phyloP scores from a whole-genome alignment of 2,113 vertebrate species.

The Ceyx cyanopectus region DNA sequence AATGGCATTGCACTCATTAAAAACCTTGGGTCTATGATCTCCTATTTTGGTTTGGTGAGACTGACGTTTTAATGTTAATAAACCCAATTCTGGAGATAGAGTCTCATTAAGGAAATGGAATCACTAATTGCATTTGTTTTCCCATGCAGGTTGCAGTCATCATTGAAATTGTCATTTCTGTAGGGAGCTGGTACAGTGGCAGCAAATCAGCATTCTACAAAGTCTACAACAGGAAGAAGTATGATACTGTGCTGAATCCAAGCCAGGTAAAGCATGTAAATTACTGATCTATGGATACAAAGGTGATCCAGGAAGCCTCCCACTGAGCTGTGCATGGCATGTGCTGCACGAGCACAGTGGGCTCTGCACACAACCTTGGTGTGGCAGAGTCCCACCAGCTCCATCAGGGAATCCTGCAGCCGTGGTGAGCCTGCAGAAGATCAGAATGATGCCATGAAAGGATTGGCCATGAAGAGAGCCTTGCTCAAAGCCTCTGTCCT shows the following conservation, averaged over 20 bases:
- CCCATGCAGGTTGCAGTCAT: slow-evolving; percentile 74
- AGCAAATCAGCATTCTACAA: slow-evolving; percentile 70
- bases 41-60: slow-evolving; percentile 87
- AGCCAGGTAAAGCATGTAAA: slow-evolving; percentile 68
- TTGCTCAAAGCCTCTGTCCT: background rate
- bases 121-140: background rate
- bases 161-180: slow-evolving; percentile 80
- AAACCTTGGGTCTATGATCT: slow-evolving; percentile 85
- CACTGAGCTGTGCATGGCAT: background rate
- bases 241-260: slow-evolving; percentile 75
- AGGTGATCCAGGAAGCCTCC: background rate
- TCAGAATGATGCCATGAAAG: background rate
- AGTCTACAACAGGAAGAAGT: slow-evolving; percentile 80
- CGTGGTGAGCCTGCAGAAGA: background rate
- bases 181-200: background rate
- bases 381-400: background rate
- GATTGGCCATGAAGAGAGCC: background rate
- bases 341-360: background rate
- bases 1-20: slow-evolving; percentile 80
- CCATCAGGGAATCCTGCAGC: background rate
- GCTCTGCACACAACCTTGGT: background rate
- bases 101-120: background rate
- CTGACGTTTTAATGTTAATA: background rate
- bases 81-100: background rate
- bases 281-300: background rate